These are phyloP conservation scores for Probosciger aterrimus DNA, from an alignment of 2,113 vertebrate genomes.

Conservation along the genomic window DNA sequence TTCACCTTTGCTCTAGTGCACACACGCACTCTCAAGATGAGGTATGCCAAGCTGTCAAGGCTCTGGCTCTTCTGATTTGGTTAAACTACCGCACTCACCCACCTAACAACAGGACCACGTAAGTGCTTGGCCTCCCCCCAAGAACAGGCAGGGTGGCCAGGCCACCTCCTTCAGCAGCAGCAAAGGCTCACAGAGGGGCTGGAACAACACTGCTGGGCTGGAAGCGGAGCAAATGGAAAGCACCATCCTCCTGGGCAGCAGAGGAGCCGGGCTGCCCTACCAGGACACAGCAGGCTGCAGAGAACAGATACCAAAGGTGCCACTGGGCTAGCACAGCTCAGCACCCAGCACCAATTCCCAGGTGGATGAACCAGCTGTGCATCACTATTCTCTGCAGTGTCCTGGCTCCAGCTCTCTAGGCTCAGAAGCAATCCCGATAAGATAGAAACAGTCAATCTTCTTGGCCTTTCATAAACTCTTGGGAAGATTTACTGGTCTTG, in stretches of 20 bases:
- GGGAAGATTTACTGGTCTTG: not conserved
- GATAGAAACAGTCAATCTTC: not conserved
- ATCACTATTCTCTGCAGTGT: rapidly evolving
- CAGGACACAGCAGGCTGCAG: too few relatives aligned
- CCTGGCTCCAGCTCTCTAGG: rapidly evolving
- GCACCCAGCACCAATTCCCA: not conserved
- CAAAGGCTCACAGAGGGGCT: not conserved
- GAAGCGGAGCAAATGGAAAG: not conserved
- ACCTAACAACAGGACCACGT: rapidly evolving
- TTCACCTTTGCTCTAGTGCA: not conserved
- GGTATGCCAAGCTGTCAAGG: not conserved
- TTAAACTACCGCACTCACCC: not conserved
- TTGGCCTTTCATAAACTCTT: not conserved
- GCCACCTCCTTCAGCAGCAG: not conserved
- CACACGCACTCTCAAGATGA: rapidly evolving
- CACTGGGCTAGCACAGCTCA: not conserved
- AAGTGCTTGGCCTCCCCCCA: too few relatives aligned
- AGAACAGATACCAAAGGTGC: not conserved
- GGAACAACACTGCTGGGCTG: rapidly evolving
- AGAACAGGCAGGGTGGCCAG: not conserved
- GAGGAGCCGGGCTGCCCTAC: not conserved
- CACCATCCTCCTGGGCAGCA: rapidly evolving
- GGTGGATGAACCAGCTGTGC: not conserved
- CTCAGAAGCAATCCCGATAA: rapidly evolving
- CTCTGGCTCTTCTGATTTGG: not conserved